These are phyloP conservation scores for Tyrophagus putrescentiae DNA, from an alignment of 1,140 invertebrate genomes.

Conservation along the genomic window DNA sequence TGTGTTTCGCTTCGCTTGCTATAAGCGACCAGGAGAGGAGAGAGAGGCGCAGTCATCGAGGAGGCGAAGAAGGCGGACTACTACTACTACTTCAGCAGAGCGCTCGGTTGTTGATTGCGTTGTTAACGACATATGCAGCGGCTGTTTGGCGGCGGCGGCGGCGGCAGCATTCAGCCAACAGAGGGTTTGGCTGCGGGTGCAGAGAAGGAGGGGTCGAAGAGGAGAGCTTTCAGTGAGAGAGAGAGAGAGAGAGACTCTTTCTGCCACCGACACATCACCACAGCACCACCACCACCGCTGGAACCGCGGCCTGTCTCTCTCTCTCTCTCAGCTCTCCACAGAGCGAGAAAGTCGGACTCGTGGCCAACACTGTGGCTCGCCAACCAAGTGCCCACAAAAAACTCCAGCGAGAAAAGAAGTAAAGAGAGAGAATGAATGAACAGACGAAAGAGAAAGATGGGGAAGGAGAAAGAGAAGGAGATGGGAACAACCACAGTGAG, in stretches of 20 bases:
- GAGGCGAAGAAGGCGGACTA: too few species aligned
- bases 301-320: neutral
- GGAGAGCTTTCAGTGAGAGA: neutral
- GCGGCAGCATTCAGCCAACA: too few species aligned
- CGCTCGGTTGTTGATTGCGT: constrained; percentile 11
- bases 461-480: too few species aligned
- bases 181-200: constrained; percentile 12
- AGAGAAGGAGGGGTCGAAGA: constrained; percentile 5
- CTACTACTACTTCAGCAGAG: neutral
- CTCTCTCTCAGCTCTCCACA: constrained; percentile 1
- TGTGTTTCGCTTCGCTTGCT: constrained; percentile 9
- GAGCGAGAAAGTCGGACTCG: constrained; percentile 10
- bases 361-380: constrained; percentile 14
- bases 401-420: neutral
- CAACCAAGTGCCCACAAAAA: constrained; percentile 12
- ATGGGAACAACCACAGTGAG: too few species aligned
- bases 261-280: constrained; percentile 2
- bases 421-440: too few species aligned
- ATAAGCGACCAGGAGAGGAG: constrained; percentile 5
- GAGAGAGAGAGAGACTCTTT: neutral
- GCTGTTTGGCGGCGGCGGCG: constrained; percentile 10
- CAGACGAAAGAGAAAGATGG: too few species aligned
- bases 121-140: constrained; percentile 14
- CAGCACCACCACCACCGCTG: constrained; percentile 5
- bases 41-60: neutral